Evolutionary conservation across 2,113 vertebrate genomes (phyloP), one percentile per base, ranked within the genome.

Genomic region (Madoqua kirkii): DNA sequence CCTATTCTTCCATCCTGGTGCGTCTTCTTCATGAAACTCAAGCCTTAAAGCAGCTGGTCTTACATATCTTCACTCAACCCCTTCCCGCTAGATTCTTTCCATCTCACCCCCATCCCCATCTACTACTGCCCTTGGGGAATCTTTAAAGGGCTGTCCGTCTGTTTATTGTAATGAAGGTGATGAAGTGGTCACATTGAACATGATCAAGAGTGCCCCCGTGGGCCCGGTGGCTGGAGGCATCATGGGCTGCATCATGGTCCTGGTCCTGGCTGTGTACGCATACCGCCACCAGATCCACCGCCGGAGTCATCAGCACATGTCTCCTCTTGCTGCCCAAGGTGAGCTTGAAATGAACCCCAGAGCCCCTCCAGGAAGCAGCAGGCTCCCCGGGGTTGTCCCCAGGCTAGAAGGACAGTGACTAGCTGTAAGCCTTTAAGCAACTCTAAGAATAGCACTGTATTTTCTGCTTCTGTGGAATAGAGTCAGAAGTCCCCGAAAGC

Each of bases 231-330:
- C 99, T 0, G 99, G 99, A 62, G 99, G 99, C 23, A 99, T 99
- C 78, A 99, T 99, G 99, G 99, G 99, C 92, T 99, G 99, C 96
- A 99, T 99, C 94, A 99, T 99, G 99, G 99, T 99, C 91, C 98
- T 99, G 74, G 99, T 99, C 91, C 98, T 99, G 48, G 99, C 99
- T 0, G 99, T 99, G 59, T 99, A 99, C 1, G 99, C 99, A 0
- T 99, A 99, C 98, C 99, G 99, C 62, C 99, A 99, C 96, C 99
- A 99, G 99, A 99, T 99, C 81, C 99, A 99, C 93, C 99, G 99
- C 57, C 99, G 99, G 74, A 99, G 99, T 1, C 99, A 99, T 97
- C 99, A 99, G 99, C 99, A 99, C 97, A 99, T 99, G 99, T 99
- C 99, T 6, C 99, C 99, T 5, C 99, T 99, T 92, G 99, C 99